Conservation (phyloP, 2,888 invertebrate genomes). For the Eupithecia exiguata region DNA sequence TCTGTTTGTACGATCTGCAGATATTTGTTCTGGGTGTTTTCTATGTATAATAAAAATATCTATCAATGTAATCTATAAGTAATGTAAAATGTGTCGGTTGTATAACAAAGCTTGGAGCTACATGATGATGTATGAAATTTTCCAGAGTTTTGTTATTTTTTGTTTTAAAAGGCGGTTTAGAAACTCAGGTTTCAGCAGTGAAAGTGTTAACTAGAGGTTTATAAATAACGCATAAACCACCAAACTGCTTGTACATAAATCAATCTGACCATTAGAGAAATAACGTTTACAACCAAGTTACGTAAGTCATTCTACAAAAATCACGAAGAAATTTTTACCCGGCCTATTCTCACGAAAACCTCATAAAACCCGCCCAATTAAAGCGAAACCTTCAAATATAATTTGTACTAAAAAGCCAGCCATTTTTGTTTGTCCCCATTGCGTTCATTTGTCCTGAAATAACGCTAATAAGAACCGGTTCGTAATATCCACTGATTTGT, state of each 20-base stretch:
- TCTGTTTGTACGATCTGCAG: neutral
- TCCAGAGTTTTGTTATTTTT: neutral
- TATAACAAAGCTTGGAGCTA: too few relatives aligned
- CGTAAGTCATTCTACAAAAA: conserved; percentile 2
- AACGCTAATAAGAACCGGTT: conserved; percentile 69
- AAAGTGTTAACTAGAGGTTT: conserved; percentile 6
- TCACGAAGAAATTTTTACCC: conserved; percentile 18
- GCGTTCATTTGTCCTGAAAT: conserved; percentile 60
- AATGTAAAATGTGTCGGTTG: too few relatives aligned
- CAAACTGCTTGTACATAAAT: neutral
- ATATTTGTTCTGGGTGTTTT: neutral
- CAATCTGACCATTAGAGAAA: neutral
- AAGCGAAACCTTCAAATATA: conserved; percentile 30
- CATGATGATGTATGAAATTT: neutral
- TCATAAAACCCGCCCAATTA: conserved; percentile 38
- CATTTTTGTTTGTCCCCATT: conserved; percentile 51
- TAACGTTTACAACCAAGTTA: neutral
- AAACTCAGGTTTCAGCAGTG: neutral
- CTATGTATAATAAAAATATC: neutral
- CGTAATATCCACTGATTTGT: conserved; percentile 74
- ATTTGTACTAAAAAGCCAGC: conserved; percentile 41
- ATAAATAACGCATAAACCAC: conserved; percentile 1
- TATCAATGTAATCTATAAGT: neutral
- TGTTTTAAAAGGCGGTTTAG: neutral
- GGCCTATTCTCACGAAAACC: conserved; percentile 34